Percentiles rank a stretch among this genome's conserved stretches.
These are phyloP conservation scores for Gorsachius goisagi DNA, from an alignment of 2,113 vertebrate genomes.

Conservation along the genomic window DNA sequence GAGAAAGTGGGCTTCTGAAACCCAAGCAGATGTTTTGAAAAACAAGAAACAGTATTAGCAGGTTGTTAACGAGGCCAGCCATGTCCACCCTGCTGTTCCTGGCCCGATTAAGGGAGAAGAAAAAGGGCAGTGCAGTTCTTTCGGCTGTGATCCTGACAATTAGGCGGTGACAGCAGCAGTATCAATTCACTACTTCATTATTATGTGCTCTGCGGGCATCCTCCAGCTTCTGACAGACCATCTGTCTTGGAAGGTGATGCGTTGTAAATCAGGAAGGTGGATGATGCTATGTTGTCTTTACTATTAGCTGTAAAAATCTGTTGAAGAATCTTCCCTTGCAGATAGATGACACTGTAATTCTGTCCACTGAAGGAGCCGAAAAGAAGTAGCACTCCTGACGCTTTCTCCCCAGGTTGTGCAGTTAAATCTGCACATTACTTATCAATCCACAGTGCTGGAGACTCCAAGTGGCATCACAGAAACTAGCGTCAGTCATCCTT, in stretches of 20 bases:
- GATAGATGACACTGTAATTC: neutral
- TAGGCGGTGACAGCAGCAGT: slow-evolving; percentile 21
- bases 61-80: slow-evolving; percentile 71
- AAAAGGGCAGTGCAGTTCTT: slow-evolving; percentile 30
- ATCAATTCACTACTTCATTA: slow-evolving; percentile 73
- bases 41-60: slow-evolving; percentile 76
- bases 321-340: neutral
- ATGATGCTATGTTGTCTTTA: neutral
- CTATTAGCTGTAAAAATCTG: slow-evolving; percentile 12
- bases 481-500: slow-evolving; percentile 70
- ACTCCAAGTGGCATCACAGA: slow-evolving; percentile 43
- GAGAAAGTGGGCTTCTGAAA: slow-evolving; percentile 71
- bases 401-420: neutral
- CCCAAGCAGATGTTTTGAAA: slow-evolving; percentile 75
- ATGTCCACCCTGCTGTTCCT: slow-evolving; percentile 73
- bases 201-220: slow-evolving; percentile 51
- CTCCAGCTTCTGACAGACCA: slow-evolving; percentile 55
- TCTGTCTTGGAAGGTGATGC: slow-evolving; percentile 26
- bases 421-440: slow-evolving; percentile 36
- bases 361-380: slow-evolving; percentile 19
- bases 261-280: slow-evolving; percentile 38
- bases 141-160: slow-evolving; percentile 54
- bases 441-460: slow-evolving; percentile 15
- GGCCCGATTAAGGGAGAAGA: slow-evolving; percentile 49
- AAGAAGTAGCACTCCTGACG: neutral